Evolutionary conservation across 2,113 vertebrate species (phyloP).

Genomic region (Lagopus muta): DNA sequence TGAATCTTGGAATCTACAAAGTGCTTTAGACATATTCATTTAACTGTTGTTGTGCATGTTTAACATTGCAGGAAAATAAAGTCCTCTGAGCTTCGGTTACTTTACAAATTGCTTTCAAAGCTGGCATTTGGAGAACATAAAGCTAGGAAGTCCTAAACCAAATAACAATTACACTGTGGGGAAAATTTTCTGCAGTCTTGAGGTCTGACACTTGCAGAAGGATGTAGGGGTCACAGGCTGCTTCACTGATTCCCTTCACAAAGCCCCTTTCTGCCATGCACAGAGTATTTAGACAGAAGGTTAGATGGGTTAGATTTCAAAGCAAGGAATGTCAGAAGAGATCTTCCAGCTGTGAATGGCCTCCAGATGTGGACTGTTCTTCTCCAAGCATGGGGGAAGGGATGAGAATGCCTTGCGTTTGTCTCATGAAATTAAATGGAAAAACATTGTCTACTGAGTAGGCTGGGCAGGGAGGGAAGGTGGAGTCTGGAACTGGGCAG

Average conservation of each 20-base stretch:
- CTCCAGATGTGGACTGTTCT: constrained; percentile 77
- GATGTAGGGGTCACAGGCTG: neutral
- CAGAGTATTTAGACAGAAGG: constrained; percentile 54
- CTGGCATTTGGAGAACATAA: neutral
- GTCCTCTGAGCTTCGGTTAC: neutral
- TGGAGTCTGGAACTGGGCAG: constrained; percentile 36
- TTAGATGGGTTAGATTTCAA: constrained; percentile 74
- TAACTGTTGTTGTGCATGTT: neutral
- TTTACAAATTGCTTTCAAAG: neutral
- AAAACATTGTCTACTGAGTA: constrained; percentile 60
- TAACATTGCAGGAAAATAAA: neutral
- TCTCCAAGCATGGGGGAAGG: constrained; percentile 52
- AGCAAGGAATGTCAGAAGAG: constrained; percentile 73
- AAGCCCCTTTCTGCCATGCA: constrained; percentile 7
- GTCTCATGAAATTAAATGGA: constrained; percentile 70
- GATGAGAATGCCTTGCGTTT: constrained; percentile 35
- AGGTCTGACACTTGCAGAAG: neutral
- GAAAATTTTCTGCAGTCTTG: neutral
- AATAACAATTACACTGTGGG: neutral
- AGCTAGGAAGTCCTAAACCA: neutral
- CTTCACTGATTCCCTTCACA: neutral
- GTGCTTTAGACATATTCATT: neutral
- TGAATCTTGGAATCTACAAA: neutral
- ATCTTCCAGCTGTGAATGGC: constrained; percentile 73
- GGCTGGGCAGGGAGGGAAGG: constrained; percentile 11